Evolutionary conservation across 1,140 invertebrate genomes (phyloP).

Genomic region (Maniola jurtina): DNA sequence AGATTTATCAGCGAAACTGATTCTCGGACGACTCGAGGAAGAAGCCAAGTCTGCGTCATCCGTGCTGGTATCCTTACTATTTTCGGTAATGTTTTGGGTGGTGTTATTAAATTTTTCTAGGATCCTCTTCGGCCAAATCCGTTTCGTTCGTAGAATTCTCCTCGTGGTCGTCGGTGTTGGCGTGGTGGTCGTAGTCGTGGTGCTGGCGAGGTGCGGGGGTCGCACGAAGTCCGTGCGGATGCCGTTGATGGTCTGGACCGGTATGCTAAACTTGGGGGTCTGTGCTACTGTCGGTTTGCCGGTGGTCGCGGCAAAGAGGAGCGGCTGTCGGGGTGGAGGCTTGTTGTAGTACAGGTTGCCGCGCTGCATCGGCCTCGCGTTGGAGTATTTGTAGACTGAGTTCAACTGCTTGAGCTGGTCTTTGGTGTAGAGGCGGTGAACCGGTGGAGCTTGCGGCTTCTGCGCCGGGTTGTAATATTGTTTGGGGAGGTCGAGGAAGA

Average conservation of each 20-base stretch:
- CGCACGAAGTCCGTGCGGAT: constrained; percentile 56
- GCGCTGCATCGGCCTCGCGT: constrained; percentile 51
- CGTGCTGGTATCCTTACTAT: constrained; percentile 21
- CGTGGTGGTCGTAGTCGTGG: constrained; percentile 42
- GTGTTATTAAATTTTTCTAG: constrained; percentile 56
- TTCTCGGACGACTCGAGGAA: constrained; percentile 32
- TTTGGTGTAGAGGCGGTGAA: constrained; percentile 47
- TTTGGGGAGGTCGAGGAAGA: constrained; percentile 45
- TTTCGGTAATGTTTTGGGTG: constrained; percentile 34
- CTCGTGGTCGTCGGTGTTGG: constrained; percentile 51
- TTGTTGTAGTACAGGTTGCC: constrained; percentile 26
- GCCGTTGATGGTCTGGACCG: constrained; percentile 65
- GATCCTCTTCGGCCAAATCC: constrained; percentile 71
- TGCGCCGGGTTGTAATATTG: constrained; percentile 46
- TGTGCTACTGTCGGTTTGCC: constrained; percentile 42
- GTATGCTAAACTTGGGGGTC: constrained; percentile 61
- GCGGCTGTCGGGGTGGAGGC: constrained; percentile 14
- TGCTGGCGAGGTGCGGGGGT: constrained; percentile 47
- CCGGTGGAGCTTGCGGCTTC: constrained; percentile 39
- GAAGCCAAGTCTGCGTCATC: constrained; percentile 29
- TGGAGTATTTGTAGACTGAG: constrained; percentile 57
- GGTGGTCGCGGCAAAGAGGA: constrained; percentile 38
- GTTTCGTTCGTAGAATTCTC: constrained; percentile 60
- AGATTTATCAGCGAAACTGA: constrained; percentile 36
- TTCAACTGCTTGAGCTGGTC: constrained; percentile 50